phyloP scores from a whole-genome alignment of 2,113 vertebrate genomes.

The Thryonomys swinderianus region DNA sequence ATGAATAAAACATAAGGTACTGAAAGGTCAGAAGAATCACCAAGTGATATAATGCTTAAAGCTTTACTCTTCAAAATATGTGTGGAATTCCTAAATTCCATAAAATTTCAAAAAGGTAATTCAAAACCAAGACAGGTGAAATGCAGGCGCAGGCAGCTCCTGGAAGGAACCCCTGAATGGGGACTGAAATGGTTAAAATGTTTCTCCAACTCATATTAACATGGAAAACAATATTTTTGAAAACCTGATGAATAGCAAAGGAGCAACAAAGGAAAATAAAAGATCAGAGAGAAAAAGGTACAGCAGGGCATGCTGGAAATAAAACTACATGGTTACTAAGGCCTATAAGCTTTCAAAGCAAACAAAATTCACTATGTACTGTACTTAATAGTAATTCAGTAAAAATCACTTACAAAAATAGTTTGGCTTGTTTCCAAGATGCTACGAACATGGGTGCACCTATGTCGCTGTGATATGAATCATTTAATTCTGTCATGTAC shows the following conservation, averaged over 20 bases:
- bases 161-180: neutral
- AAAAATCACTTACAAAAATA: neutral
- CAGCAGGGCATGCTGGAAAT: neutral
- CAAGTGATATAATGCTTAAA: neutral
- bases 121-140: neutral
- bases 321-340: neutral
- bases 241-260: neutral
- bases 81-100: neutral
- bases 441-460: too few relatives aligned
- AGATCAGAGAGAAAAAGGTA: neutral
- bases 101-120: neutral
- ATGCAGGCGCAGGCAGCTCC: neutral
- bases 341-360: neutral
- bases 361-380: neutral
- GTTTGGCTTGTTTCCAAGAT: too few relatives aligned
- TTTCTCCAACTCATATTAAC: neutral
- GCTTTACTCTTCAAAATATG: neutral
- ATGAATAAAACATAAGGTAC: neutral
- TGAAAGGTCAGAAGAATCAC: neutral
- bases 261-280: neutral
- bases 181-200: neutral
- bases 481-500: too few relatives aligned
- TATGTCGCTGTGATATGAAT: too few relatives aligned
- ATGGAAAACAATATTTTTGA: neutral
- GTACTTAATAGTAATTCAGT: neutral